phyloP scores from a whole-genome alignment of 2,113 vertebrate genomes.

The Chroicocephalus ridibundus region DNA sequence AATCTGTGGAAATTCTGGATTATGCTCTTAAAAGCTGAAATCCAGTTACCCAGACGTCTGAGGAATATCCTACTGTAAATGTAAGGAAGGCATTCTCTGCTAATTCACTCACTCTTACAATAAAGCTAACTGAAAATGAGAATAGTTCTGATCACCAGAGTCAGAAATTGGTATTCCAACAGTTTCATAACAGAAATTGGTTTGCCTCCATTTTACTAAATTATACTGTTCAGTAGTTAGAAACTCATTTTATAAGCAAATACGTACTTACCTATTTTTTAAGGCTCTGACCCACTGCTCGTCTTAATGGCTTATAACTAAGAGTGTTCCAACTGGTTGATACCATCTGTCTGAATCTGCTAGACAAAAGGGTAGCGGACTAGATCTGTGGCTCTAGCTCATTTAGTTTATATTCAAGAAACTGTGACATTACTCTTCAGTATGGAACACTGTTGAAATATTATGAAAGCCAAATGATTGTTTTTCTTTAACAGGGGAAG shows the following conservation, averaged over 20 bases:
- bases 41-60: background rate
- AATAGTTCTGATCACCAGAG: constrained; percentile 34
- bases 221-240: constrained; percentile 43
- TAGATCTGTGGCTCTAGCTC: background rate
- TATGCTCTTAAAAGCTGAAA: background rate
- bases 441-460: background rate
- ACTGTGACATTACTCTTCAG: background rate
- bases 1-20: background rate
- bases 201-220: constrained; percentile 53
- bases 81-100: background rate
- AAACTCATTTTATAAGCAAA: constrained; percentile 39
- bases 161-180: constrained; percentile 55
- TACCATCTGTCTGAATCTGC: constrained; percentile 18
- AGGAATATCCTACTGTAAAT: background rate
- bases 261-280: constrained; percentile 9
- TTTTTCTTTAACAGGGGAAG: background rate
- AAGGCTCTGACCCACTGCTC: constrained; percentile 1
- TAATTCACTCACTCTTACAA: constrained; percentile 9
- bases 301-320: constrained; percentile 23
- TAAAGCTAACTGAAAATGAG: constrained; percentile 30
- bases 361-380: background rate
- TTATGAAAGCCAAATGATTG: constrained; percentile 23
- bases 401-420: constrained; percentile 23
- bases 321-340: background rate
- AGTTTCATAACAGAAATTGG: constrained; percentile 38